phyloP scores from a whole-genome alignment of 2,113 vertebrate genomes.

The Brachyhypopomus gauderio region DNA sequence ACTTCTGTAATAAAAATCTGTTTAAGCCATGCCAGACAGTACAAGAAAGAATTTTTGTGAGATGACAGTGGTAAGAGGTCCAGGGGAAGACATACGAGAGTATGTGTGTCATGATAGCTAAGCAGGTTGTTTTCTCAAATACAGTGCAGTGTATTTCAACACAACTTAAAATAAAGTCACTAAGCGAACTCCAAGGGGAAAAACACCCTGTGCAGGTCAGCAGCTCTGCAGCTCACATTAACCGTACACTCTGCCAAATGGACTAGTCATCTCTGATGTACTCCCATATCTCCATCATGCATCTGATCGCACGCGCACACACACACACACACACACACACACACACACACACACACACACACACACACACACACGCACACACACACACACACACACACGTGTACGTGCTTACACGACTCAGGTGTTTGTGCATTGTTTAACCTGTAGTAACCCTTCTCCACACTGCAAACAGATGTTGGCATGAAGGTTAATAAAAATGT shows the following conservation, averaged over 20 bases:
- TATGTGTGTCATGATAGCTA: too few species aligned
- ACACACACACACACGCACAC: background rate
- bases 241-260: background rate
- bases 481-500: background rate
- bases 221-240: background rate
- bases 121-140: too few species aligned
- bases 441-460: background rate
- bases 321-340: too few species aligned
- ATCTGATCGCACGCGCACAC: background rate
- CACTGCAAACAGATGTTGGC: background rate
- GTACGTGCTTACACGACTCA: too few species aligned
- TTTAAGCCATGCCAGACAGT: too few species aligned
- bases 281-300: background rate
- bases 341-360: too few species aligned
- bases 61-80: too few species aligned
- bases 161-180: background rate
- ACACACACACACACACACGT: too few species aligned
- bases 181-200: background rate
- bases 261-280: background rate
- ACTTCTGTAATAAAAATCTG: too few species aligned
- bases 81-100: too few species aligned
- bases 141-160: too few species aligned
- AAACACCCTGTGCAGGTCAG: background rate
- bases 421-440: constrained; percentile 28
- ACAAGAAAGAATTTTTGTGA: too few species aligned